Conservation (phyloP, 1,140 invertebrate species). For the Drosophila varians region DNA sequence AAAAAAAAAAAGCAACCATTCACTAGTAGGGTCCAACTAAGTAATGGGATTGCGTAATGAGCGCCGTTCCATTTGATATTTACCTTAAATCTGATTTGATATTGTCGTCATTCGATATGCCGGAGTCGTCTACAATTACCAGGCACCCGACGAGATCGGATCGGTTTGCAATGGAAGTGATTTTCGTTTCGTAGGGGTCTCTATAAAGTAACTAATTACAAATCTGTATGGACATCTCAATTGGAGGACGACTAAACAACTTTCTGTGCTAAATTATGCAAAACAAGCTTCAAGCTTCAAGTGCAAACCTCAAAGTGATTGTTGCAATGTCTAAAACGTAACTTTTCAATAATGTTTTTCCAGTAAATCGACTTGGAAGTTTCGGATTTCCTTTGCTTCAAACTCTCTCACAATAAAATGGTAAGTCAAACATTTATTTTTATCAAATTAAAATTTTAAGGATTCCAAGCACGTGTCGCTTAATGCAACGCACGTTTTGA, state of each 20-base stretch:
- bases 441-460: not conserved
- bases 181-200: constrained; percentile 10
- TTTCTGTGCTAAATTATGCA: constrained; percentile 31
- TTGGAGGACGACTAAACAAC: constrained; percentile 44
- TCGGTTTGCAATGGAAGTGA: constrained; percentile 19
- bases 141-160: constrained; percentile 9
- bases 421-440: constrained; percentile 37
- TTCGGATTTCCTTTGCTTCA: constrained; percentile 47
- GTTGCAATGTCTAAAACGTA: constrained; percentile 16
- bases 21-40: constrained; percentile 68
- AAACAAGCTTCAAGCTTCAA: constrained; percentile 3
- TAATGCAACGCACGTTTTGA: constrained; percentile 10
- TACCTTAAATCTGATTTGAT: constrained; percentile 71
- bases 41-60: constrained; percentile 68
- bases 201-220: constrained; percentile 9
- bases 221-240: constrained; percentile 2
- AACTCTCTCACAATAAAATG: constrained; percentile 60
- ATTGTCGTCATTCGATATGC: constrained; percentile 78
- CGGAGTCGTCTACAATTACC: constrained; percentile 69
- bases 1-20: constrained; percentile 50
- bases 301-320: constrained; percentile 31
- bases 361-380: constrained; percentile 65
- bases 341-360: constrained; percentile 47
- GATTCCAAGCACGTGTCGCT: constrained; percentile 23
- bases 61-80: constrained; percentile 63